A percentile compares a stretch with the other conserved stretches of the same genome.
Evolutionary conservation across 2,888 invertebrate species (phyloP).

Genomic region (Xanthostigma xanthostigma): DNA sequence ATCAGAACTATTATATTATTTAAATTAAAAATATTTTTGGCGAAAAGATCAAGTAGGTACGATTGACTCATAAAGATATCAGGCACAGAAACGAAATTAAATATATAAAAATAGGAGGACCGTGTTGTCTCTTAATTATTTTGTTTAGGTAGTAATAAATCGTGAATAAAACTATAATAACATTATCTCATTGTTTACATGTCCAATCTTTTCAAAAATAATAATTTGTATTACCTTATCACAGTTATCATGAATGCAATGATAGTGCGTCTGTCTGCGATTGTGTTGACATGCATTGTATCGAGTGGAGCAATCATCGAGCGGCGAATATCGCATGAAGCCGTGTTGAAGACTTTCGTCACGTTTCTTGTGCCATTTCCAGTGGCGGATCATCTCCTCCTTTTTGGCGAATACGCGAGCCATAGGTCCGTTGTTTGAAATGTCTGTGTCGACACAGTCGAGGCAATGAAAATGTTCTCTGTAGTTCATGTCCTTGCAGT

Average conservation of each 20-base stretch:
- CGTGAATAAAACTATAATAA: too few species aligned
- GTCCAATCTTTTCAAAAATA: not conserved
- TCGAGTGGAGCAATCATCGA: slow-evolving; percentile 84
- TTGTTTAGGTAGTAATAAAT: too few species aligned
- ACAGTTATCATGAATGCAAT: slow-evolving; percentile 88
- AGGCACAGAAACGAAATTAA: too few species aligned
- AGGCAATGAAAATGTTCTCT: slow-evolving; percentile 91
- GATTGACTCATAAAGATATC: too few species aligned
- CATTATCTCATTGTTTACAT: too few species aligned
- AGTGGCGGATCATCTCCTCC: slow-evolving; percentile 96
- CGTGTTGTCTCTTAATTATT: too few species aligned
- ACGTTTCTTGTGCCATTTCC: slow-evolving; percentile 98
- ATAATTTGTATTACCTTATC: slow-evolving; percentile 41
- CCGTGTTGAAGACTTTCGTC: slow-evolving; percentile 94
- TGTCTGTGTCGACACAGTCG: slow-evolving; percentile 52
- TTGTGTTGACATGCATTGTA: slow-evolving; percentile 83
- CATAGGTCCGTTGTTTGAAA: slow-evolving; percentile 14
- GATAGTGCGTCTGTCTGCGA: slow-evolving; percentile 89
- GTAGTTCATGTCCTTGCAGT: slow-evolving; percentile 79
- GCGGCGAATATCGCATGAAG: slow-evolving; percentile 80
- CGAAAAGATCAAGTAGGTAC: too few species aligned
- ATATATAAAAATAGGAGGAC: too few species aligned
- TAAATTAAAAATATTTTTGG: too few species aligned
- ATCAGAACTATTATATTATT: too few species aligned
- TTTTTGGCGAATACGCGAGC: slow-evolving; percentile 88